Percentiles rank a stretch among this genome's conserved stretches.
Conservation (phyloP, 2,797 vertebrate species). For the Liasis olivaceus region DNA sequence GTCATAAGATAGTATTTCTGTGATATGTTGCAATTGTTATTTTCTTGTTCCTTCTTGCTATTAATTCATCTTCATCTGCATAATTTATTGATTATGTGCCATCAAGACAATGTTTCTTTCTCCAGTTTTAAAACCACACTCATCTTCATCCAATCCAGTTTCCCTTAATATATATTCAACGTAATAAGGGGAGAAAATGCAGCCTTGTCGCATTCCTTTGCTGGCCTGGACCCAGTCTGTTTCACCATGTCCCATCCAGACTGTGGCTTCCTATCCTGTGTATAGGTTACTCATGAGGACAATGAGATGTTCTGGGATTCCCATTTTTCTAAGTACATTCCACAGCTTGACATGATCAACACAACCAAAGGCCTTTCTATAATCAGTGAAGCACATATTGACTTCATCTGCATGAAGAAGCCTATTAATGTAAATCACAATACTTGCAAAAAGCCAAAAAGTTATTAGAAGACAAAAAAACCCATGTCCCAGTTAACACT, state of each 20-base stretch:
- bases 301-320: background rate
- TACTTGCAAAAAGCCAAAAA: background rate
- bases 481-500: too few species aligned
- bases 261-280: background rate
- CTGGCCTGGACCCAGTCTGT: background rate
- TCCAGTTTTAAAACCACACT: background rate
- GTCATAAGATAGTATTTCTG: background rate
- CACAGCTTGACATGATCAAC: background rate
- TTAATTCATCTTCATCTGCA: background rate
- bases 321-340: background rate
- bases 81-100: background rate
- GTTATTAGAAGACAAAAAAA: too few species aligned
- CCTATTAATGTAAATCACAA: background rate
- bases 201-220: background rate
- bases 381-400: background rate
- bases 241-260: background rate
- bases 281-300: background rate
- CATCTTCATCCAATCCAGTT: background rate
- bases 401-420: background rate
- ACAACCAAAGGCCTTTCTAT: background rate
- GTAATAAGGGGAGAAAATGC: background rate
- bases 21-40: background rate
- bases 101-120: background rate
- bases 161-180: background rate
- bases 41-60: background rate